Conservation (phyloP, 2,113 vertebrate species). For the Cephalopholis sonnerati region DNA sequence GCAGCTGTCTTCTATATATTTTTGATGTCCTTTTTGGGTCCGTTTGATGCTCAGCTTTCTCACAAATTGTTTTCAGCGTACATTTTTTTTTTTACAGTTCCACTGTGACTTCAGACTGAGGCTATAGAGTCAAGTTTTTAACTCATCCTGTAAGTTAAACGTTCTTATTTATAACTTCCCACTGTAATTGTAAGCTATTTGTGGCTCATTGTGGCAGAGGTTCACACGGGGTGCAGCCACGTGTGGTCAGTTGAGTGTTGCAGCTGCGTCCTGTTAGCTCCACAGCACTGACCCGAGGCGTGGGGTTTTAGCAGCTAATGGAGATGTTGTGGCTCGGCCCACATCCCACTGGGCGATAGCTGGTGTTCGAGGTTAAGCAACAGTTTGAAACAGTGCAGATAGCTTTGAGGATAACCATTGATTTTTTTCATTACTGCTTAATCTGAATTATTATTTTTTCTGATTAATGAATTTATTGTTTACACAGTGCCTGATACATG, state of each 20-base stretch:
- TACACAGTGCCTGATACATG: background rate
- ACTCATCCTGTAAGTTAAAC: background rate
- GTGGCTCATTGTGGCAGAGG: slow-evolving; percentile 24
- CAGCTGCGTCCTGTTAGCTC: slow-evolving; percentile 55
- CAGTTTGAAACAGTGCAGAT: background rate
- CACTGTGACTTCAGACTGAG: background rate
- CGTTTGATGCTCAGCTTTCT: slow-evolving; percentile 30
- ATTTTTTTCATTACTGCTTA: background rate
- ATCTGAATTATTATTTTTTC: background rate
- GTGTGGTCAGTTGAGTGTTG: slow-evolving; percentile 37
- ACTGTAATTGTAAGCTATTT: slow-evolving; percentile 35
- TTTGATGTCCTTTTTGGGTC: slow-evolving; percentile 27
- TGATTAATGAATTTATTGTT: background rate
- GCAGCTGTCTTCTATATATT: slow-evolving; percentile 24
- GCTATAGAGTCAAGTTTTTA: background rate
- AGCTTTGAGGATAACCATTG: background rate
- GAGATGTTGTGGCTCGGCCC: background rate
- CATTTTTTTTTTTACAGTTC: slow-evolving; percentile 6
- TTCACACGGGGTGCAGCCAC: slow-evolving; percentile 21
- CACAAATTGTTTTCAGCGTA: background rate
- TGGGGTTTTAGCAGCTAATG: slow-evolving; percentile 30
- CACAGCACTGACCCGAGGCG: slow-evolving; percentile 15
- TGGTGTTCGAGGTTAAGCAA: background rate
- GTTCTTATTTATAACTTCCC: slow-evolving; percentile 7
- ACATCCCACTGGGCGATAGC: background rate